Base-by-base conservation (phyloP, 2,888 invertebrate species). In the Ceraclea dissimilis region DNA sequence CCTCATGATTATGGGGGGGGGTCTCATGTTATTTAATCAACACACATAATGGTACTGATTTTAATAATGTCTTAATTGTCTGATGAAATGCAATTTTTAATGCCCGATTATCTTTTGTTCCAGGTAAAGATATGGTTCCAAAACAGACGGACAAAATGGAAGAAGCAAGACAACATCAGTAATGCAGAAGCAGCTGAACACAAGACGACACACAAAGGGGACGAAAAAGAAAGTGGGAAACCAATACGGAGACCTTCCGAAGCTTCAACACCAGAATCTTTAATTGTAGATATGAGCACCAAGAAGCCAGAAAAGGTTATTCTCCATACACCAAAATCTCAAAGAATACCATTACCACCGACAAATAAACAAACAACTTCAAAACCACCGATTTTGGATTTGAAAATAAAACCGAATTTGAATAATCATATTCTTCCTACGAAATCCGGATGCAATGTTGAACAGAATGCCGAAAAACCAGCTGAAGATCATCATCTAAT, bases 121-220 rank as follows among this genome's bases (percentile, higher is more conserved):
- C 82, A 91, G 90, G 90, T 91, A 66, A 91, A 91, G 75, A 91
- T 91, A 64, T 91, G 91, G 91, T 92, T 92, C 71, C 91, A 91
- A 75, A 92, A 92, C 70, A 80, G 92, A 65, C 72, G 78, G 70
- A 78, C 78, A 55, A 78, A 78, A 65, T 78, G 94, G 71, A 95
- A 94, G 76, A 94, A 94, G 71, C 93, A 93, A 70, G 94, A 94
- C 74, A 93, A 93, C 75, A 86, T 93, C 54, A 84, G 87, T 59
- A 92, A 90, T 69, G 87, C 91, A 17, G 93, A 93, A 71, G 90
- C 89, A 2, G 89, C 91, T 1, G 93, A 91, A 67, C 82, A 89
- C 68, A 90, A 90, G 67, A 84, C 76, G 51, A 72, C 63, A 71
- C 75, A 70, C 66, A 75, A 75, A 54, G 51, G 50, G 19, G 71